Evolutionary conservation across 2,797 vertebrate genomes (phyloP), one percentile per base, ranked within the genome.

Genomic region (Moxostoma hubbsi): DNA sequence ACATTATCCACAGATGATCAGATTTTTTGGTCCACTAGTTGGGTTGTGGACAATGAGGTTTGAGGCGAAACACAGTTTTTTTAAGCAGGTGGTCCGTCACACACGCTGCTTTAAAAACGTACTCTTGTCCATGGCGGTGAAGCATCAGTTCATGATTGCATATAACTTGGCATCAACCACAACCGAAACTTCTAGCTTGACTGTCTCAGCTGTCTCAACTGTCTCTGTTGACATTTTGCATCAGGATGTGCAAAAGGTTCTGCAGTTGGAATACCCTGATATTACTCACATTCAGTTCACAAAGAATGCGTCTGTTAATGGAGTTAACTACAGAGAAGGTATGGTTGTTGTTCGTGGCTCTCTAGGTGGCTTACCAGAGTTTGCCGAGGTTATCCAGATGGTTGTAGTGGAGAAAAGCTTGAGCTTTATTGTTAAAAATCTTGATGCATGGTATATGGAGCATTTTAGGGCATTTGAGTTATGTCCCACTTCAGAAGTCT

Each of bases 301-400:
- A 50, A 53, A 58, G 9, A 75, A 50, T 72, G 72, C 70, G 6
- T 61, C 45, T 51, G 12, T 11, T 61, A 62, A 78, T 70, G 71
- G 70, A 9, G 54, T 80, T 11, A 70, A 49, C 15, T 79, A 45
- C 65, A 75, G 18, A 68, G 66, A 51, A 12, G 69, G 75, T 12
- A 81, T 84, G 78, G 62, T 73, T 54, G 58, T 83, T 18, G 75
- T 79, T 46, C 65, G 65, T 81, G 58, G 61, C 54, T 71, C 54
- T 24, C 18, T 61, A 53, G 64, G 58, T 73, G 82, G 74, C 58
- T 50, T 83, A 55, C 82, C 82, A 54, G 16, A 75, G 13, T 87
- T 82, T 85, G 74, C 75, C 2, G 65, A 84, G 69, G 75, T 87
- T 75, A 47, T 81, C 1, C 82, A 87, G 73, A 78, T 83, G 69